phyloP scores from a whole-genome alignment of 1,140 invertebrate genomes.

The Drosophila pachea region DNA sequence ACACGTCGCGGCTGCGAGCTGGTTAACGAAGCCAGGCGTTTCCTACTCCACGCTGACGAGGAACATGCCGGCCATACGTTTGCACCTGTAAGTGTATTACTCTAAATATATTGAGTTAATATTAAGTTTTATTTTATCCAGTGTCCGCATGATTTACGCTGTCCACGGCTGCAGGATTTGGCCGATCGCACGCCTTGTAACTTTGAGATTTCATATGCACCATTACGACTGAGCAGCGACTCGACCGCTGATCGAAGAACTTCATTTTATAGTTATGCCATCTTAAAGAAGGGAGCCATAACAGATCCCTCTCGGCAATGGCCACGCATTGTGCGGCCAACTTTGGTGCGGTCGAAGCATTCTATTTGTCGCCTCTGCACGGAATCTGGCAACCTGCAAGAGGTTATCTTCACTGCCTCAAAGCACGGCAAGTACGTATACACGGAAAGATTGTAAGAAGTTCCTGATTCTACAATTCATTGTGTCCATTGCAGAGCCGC shows the following conservation, averaged over 20 bases:
- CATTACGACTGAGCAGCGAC: slow-evolving; percentile 80
- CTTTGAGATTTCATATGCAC: slow-evolving; percentile 84
- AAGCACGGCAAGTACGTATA: slow-evolving; percentile 84
- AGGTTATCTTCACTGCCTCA: slow-evolving; percentile 86
- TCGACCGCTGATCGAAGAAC: slow-evolving; percentile 74
- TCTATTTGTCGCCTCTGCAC: slow-evolving; percentile 89
- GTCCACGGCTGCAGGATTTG: slow-evolving; percentile 82
- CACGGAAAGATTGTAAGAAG: background rate
- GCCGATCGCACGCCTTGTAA: slow-evolving; percentile 86
- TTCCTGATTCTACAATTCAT: slow-evolving; percentile 5
- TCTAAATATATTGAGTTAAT: background rate
- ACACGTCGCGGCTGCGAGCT: slow-evolving; percentile 88
- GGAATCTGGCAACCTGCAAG: slow-evolving; percentile 85
- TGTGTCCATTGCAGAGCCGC: slow-evolving; percentile 79
- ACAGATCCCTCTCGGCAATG: slow-evolving; percentile 81
- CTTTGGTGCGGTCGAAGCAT: slow-evolving; percentile 84
- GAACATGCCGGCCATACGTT: slow-evolving; percentile 82
- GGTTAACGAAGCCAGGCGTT: slow-evolving; percentile 87
- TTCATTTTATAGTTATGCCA: slow-evolving; percentile 86
- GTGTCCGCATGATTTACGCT: slow-evolving; percentile 89
- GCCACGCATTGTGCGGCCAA: slow-evolving; percentile 87
- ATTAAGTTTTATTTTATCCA: slow-evolving; percentile 74
- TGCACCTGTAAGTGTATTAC: slow-evolving; percentile 83
- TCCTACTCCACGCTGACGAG: slow-evolving; percentile 81
- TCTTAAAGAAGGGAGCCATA: slow-evolving; percentile 87